Evolutionary conservation across 53 echinoderm and acorn worm genomes (phyloP).

Genomic region (Paracentrotus lividus): DNA sequence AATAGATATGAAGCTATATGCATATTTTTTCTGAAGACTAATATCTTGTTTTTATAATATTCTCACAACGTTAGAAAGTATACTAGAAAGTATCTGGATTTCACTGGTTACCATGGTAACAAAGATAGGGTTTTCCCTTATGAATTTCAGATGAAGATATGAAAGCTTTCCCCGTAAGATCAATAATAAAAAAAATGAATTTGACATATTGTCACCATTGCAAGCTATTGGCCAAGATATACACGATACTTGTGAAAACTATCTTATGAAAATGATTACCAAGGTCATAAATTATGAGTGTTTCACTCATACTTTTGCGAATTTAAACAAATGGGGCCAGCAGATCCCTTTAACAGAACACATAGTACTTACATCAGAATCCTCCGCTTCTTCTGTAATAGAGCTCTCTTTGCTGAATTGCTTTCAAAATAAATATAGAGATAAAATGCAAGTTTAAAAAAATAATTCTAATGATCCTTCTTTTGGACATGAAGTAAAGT

Average conservation of each 20-base stretch:
- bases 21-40: no score
- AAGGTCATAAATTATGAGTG: no score
- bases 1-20: no score
- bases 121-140: not conserved
- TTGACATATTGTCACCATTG: no score
- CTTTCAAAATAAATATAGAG: conserved; percentile 19
- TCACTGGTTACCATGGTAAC: not conserved
- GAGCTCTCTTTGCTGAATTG: conserved; percentile 79
- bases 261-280: no score
- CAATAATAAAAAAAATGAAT: not conserved
- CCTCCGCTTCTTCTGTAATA: conserved; percentile 75
- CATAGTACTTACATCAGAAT: conserved; percentile 60
- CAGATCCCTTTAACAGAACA: not conserved
- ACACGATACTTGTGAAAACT: no score
- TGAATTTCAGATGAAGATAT: not conserved
- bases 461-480: no score
- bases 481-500: no score
- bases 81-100: not conserved
- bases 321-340: no score
- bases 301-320: no score
- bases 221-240: no score
- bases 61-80: not conserved
- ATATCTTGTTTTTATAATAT: no score
- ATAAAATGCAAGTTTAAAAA: not conserved
- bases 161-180: not conserved